Percentiles rank a stretch among this genome's conserved stretches.
Evolutionary conservation across 2,113 vertebrate genomes (phyloP).

Genomic region (Ramphastos sulfuratus): DNA sequence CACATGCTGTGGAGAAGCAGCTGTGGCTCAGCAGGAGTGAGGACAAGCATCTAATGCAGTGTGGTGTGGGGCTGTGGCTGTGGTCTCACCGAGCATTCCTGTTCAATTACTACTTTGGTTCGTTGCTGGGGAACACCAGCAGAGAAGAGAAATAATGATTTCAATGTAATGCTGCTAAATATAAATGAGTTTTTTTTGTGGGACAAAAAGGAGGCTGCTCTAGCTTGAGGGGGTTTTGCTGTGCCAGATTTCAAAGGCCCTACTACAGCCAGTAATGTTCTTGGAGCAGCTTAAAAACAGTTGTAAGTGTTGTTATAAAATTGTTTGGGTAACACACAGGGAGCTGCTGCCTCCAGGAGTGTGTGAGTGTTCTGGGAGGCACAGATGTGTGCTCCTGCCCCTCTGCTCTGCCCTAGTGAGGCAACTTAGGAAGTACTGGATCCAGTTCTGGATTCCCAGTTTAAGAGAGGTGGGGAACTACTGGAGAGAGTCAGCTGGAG

Average conservation of each 20-base stretch:
- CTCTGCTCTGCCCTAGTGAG: no score
- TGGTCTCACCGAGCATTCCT: not conserved
- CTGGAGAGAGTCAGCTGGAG: no score
- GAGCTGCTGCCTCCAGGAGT: not conserved
- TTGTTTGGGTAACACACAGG: not conserved
- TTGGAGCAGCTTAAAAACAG: not conserved
- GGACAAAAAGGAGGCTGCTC: conserved; percentile 32
- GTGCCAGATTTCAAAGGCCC: conserved; percentile 12
- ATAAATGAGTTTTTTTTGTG: conserved; percentile 10
- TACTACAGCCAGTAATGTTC: not conserved
- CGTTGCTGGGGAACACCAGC: conserved; percentile 39
- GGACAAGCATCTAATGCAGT: not conserved
- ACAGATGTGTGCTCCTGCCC: not conserved
- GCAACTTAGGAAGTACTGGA: no score
- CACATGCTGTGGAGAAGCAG: not conserved
- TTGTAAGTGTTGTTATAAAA: not conserved
- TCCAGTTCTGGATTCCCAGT: no score
- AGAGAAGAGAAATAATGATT: conserved; percentile 35
- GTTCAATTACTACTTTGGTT: not conserved
- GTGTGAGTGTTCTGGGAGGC: not conserved
- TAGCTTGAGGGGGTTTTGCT: conserved; percentile 29
- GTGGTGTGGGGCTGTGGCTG: not conserved
- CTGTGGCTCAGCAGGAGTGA: not conserved
- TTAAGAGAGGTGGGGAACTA: no score
- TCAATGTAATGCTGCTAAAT: conserved; percentile 44